These are phyloP conservation scores for Bos taurus DNA, from an alignment of 2,113 vertebrate genomes.

Conservation along the genomic window ARS-UCD2.0 NC_037337.1:28845501-28846000, in stretches of 20 bases:
- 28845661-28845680: not conserved
- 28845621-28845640: not conserved
- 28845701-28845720: not conserved
- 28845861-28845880: not conserved
- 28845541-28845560: not conserved
- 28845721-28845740: not conserved
- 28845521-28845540: not conserved
- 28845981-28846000: not conserved
- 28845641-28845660: not conserved
- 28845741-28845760: not conserved
- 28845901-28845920: not conserved
- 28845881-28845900: not conserved
- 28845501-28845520: not conserved
- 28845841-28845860: not conserved
- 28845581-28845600: not conserved
- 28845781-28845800: not conserved
- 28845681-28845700: not conserved
- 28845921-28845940: not conserved
- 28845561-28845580: not conserved
- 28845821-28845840: not conserved
- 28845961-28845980: not conserved
- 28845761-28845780: not conserved
- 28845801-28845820: not conserved
- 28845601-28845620: not conserved
- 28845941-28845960: too few relatives aligned